Conservation (phyloP, 2,797 vertebrate genomes). For the Phataginus tetradactyla region DNA sequence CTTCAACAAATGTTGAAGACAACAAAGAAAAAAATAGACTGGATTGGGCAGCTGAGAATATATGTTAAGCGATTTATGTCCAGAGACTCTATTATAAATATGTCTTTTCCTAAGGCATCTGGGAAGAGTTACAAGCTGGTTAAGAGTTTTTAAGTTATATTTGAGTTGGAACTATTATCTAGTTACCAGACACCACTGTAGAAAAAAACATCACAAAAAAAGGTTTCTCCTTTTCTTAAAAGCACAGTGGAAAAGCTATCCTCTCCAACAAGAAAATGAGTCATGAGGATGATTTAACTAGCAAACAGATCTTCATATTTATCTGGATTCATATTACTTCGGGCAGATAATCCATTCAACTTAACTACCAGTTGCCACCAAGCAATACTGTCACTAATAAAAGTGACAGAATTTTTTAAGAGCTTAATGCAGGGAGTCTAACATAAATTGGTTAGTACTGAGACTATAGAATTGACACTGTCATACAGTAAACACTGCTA, state of each 20-base stretch:
- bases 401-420: background rate
- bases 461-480: background rate
- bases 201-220: background rate
- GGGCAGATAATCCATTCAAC: background rate
- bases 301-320: background rate
- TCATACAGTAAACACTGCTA: background rate
- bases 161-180: constrained; percentile 24
- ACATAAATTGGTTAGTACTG: background rate
- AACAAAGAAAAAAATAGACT: background rate
- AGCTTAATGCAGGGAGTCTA: background rate
- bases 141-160: background rate
- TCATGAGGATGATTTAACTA: background rate
- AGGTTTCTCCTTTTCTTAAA: background rate
- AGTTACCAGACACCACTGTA: background rate
- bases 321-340: constrained; percentile 20
- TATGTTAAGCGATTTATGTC: background rate
- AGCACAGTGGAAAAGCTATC: background rate
- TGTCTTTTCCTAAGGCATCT: constrained; percentile 9
- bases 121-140: background rate
- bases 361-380: background rate
- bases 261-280: constrained; percentile 20
- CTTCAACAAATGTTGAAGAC: constrained; percentile 44
- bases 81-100: background rate
- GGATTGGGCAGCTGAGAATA: background rate
- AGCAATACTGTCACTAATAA: background rate